A percentile compares a stretch with the other conserved stretches of the same genome.
phyloP scores from a whole-genome alignment of 2,888 invertebrate genomes.

The Epirrhoe alternata region DNA sequence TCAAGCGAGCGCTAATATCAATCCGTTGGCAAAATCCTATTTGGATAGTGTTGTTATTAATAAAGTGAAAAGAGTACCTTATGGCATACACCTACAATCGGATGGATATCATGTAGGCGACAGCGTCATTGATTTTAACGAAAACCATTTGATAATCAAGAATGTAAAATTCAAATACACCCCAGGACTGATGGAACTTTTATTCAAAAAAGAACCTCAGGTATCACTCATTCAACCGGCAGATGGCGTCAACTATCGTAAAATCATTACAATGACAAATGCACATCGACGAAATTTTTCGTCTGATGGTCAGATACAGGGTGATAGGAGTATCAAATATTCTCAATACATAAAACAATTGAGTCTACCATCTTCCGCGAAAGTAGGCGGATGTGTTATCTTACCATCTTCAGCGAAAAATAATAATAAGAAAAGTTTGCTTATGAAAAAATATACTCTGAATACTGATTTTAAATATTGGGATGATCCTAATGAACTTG shows the following conservation, averaged over 20 bases:
- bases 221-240: too few relatives aligned
- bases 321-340: not conserved
- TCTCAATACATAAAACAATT: too few relatives aligned
- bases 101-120: constrained; percentile 1
- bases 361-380: not conserved
- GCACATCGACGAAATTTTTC: constrained; percentile 9
- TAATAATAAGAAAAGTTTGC: constrained; percentile 7
- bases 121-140: constrained; percentile 2
- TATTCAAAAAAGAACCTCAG: constrained; percentile 4
- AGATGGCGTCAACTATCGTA: too few relatives aligned
- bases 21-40: not conserved
- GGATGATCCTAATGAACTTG: constrained; percentile 11
- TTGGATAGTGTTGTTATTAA: constrained; percentile 3
- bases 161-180: constrained; percentile 5
- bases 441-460: constrained; percentile 2
- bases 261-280: constrained; percentile 8
- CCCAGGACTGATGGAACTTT: constrained; percentile 6
- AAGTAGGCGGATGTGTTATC: not conserved
- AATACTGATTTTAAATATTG: constrained; percentile 9
- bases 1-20: not conserved
- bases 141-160: constrained; percentile 7
- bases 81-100: constrained; percentile 3
- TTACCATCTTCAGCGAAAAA: constrained; percentile 2
- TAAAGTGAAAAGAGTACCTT: constrained; percentile 1
- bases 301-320: constrained; percentile 5